Conservation (phyloP, 2,113 vertebrate genomes). For the Pseudopipra pipra region DNA sequence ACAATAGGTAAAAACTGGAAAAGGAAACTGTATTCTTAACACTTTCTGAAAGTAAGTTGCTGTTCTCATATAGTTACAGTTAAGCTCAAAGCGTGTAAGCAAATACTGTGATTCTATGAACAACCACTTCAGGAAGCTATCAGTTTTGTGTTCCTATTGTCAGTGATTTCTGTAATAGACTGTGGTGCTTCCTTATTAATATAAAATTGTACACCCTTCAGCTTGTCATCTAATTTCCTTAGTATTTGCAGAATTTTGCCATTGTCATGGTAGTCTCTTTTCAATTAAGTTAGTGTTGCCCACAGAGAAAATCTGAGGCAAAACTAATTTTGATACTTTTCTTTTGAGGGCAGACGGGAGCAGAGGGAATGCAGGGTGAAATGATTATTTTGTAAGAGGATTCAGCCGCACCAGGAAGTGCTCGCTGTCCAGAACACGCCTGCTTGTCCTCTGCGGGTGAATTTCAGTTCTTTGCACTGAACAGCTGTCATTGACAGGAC, state of each 20-base stretch:
- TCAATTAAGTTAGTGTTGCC: not conserved
- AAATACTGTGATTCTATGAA: not conserved
- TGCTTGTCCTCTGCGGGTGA: not conserved
- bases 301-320: not conserved
- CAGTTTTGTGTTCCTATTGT: not conserved
- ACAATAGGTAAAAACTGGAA: not conserved
- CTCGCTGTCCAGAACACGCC: not conserved
- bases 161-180: not conserved
- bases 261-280: not conserved
- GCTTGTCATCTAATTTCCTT: not conserved
- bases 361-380: not conserved
- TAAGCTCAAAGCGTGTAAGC: not conserved
- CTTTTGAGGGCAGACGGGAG: not conserved
- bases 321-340: not conserved
- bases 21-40: not conserved
- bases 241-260: not conserved
- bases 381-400: conserved; percentile 12
- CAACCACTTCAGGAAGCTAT: not conserved
- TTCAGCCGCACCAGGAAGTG: not conserved
- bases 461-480: not conserved
- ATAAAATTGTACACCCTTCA: not conserved
- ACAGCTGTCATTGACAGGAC: not conserved
- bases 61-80: not conserved
- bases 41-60: not conserved
- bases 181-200: not conserved